Base-by-base conservation (phyloP, 2,888 invertebrate species). In the Sipha maydis region DNA sequence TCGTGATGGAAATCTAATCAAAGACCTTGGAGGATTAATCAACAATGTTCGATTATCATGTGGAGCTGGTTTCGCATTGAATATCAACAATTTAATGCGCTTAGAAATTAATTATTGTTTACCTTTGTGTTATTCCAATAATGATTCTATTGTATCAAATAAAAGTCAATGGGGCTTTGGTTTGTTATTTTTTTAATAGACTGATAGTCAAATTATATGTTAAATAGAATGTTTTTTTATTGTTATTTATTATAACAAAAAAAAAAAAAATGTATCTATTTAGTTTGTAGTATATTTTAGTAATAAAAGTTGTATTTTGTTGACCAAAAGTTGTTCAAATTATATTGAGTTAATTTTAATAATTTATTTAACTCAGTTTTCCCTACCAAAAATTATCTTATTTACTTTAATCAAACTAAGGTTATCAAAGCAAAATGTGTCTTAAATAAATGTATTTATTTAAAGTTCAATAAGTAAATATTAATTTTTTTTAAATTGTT, bases 61-160 rank as follows among this genome's bases (percentile, higher is more conserved):
- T 91, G 99, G 99, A 61, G 92, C 95, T 86, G 99, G 98, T 28
- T 92, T 98, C 85, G 97, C 96, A 25, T 93, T 98, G 91, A 94
- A 96, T 90, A 93, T 99, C 89, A 97, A 95, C 90, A 94, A 96
- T 90, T 93, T 95, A 90, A 98, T 98, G n/a, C 94, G 98, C 89
- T 93, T 99, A 86, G 99, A 99, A 93, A 94, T 99, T 85, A 99
- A 99, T 93, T 98, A 99, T 93, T 96, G 97, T 92, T 92, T 96
- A 91, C 99, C 99, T 75, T 91, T 96, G 86, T 92, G 93, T 79
- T 94, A 94, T 90, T 93, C 94, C 90, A 92, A 93, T 89, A 94
- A 93, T 25, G 97, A 98, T 61, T 85, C 86, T 54, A 77, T 83
- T 61, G 76, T 83, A 31, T 82, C 61, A 88, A 88, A 88, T 75